Evolutionary conservation across 2,113 vertebrate genomes (phyloP).

Genomic region (Bufo gargarizans): DNA sequence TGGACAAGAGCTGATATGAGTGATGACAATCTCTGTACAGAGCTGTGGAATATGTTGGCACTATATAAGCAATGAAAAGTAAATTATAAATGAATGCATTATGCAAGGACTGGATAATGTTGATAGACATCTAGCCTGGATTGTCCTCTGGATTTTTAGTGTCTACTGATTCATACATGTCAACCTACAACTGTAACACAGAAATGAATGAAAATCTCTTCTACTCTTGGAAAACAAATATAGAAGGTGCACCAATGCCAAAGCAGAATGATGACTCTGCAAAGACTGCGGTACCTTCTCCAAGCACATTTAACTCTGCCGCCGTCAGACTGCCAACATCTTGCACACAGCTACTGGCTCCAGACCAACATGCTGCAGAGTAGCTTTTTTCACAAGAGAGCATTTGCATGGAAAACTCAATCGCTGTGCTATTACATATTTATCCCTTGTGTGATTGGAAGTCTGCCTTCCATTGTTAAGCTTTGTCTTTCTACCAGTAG

Average conservation of each 20-base stretch:
- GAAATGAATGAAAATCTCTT: conserved; percentile 32
- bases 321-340: conserved; percentile 45
- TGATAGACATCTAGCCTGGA: no score
- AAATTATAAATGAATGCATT: no score
- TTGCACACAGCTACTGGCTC: conserved; percentile 39
- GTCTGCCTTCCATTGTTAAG: no score
- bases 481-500: no score
- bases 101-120: no score
- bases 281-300: conserved; percentile 39
- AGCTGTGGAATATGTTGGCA: no score
- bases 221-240: conserved; percentile 43
- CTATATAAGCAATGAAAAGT: no score
- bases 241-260: conserved; percentile 23
- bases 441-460: background rate
- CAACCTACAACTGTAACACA: background rate
- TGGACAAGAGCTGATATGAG: no score
- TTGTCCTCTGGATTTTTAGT: no score
- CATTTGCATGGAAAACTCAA: conserved; percentile 28
- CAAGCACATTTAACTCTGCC: conserved; percentile 27
- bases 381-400: background rate
- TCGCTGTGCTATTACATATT: background rate
- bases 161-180: background rate
- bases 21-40: no score
- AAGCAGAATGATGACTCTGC: conserved; percentile 5
- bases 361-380: conserved; percentile 34